Percentiles rank a stretch among this genome's conserved stretches.
phyloP scores from a whole-genome alignment of 2,797 vertebrate genomes.

The Mallotus villosus region DNA sequence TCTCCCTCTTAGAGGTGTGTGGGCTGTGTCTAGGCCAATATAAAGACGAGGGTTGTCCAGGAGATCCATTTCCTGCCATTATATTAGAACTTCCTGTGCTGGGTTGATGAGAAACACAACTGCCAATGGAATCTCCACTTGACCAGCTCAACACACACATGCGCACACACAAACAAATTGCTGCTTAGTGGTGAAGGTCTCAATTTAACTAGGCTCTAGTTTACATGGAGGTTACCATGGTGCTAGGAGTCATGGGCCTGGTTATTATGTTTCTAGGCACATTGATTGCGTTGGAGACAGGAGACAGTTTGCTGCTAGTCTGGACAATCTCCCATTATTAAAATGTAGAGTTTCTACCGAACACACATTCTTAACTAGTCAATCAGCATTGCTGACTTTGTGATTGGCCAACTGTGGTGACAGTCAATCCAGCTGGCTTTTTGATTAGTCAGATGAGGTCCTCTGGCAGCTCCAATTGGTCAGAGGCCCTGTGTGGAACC shows the following conservation, averaged over 20 bases:
- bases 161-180: neutral
- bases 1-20: constrained; percentile 18
- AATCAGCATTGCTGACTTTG: neutral
- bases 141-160: constrained; percentile 15
- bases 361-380: neutral
- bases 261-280: constrained; percentile 14
- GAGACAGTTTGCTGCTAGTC: neutral
- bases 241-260: constrained; percentile 39
- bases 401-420: neutral
- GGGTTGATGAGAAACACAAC: constrained; percentile 59
- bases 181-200: constrained; percentile 21
- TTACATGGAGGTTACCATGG: constrained; percentile 37
- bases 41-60: constrained; percentile 39
- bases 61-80: constrained; percentile 52
- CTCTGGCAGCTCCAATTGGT: too few relatives aligned
- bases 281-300: neutral
- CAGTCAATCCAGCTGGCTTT: neutral
- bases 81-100: constrained; percentile 8
- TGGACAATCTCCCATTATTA: neutral
- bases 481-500: neutral
- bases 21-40: constrained; percentile 16
- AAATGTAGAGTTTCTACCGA: too few relatives aligned
- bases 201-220: constrained; percentile 19
- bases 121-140: constrained; percentile 51
- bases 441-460: neutral